Evolutionary conservation across 1,140 invertebrate genomes (phyloP).

Genomic region (Meteorus sp.): DNA sequence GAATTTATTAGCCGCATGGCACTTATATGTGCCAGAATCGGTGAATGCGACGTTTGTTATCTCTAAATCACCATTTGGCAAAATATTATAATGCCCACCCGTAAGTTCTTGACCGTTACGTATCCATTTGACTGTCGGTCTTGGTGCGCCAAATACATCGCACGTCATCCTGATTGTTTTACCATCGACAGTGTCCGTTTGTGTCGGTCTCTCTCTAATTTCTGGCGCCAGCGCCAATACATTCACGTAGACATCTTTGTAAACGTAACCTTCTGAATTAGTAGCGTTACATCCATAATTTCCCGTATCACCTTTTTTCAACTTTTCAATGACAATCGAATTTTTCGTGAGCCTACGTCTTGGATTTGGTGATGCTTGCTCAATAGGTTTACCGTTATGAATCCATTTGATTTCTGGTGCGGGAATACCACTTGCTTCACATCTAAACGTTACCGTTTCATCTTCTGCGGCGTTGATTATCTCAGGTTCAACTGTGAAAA

Average conservation of each 20-base stretch:
- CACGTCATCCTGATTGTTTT: constrained; percentile 83
- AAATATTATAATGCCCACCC: constrained; percentile 76
- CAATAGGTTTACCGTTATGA: constrained; percentile 90
- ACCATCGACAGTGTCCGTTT: constrained; percentile 82
- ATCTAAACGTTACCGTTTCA: constrained; percentile 84
- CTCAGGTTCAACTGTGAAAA: constrained; percentile 90
- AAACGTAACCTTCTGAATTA: constrained; percentile 96
- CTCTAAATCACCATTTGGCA: constrained; percentile 79
- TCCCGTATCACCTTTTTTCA: constrained; percentile 89
- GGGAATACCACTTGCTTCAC: constrained; percentile 86
- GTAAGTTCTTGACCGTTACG: constrained; percentile 79
- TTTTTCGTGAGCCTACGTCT: constrained; percentile 71
- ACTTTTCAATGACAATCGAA: constrained; percentile 78
- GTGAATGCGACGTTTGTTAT: constrained; percentile 81
- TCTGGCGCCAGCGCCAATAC: constrained; percentile 91
- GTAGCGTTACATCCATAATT: constrained; percentile 99
- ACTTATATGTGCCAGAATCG: constrained; percentile 88
- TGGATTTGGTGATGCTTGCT: constrained; percentile 73
- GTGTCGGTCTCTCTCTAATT: constrained; percentile 80
- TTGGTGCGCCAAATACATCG: constrained; percentile 93
- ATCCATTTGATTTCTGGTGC: constrained; percentile 94
- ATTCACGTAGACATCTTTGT: constrained; percentile 97
- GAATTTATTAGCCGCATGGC: constrained; percentile 92
- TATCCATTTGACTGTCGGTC: constrained; percentile 93
- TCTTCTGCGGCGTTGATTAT: constrained; percentile 88